Conservation (phyloP, 1,140 invertebrate species). For the Drosophila pseudoobscura region DNA sequence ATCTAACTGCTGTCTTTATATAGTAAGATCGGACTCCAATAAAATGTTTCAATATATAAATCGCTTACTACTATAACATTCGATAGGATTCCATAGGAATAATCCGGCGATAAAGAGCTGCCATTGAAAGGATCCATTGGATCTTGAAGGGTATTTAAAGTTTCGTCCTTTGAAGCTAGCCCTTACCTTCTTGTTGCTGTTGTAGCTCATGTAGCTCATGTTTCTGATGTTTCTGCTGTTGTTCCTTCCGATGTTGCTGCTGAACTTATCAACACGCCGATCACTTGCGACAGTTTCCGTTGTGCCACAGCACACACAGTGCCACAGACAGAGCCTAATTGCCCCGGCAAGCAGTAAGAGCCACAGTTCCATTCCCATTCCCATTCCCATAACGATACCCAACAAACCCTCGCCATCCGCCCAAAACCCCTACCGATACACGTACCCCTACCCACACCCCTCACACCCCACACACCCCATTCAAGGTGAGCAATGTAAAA, state of each 20-base stretch:
- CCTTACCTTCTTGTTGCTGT: background rate
- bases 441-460: background rate
- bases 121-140: too few species aligned
- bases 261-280: slow-evolving; percentile 78
- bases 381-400: slow-evolving; percentile 11
- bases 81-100: too few species aligned
- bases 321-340: slow-evolving; percentile 59
- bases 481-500: slow-evolving; percentile 77
- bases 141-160: too few species aligned
- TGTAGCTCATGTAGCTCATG: slow-evolving; percentile 18
- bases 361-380: slow-evolving; percentile 18
- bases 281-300: slow-evolving; percentile 79
- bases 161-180: too few species aligned
- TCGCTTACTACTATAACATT: too few species aligned
- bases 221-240: slow-evolving; percentile 26
- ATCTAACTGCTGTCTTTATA: too few species aligned
- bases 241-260: slow-evolving; percentile 34
- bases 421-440: background rate
- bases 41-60: too few species aligned
- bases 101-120: too few species aligned
- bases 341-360: slow-evolving; percentile 64
- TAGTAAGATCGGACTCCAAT: too few species aligned
- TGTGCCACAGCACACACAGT: slow-evolving; percentile 51
- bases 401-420: slow-evolving; percentile 2
- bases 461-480: slow-evolving; percentile 34